phyloP scores from a whole-genome alignment of 2,888 invertebrate species.

The Iphiclides podalirius region DNA sequence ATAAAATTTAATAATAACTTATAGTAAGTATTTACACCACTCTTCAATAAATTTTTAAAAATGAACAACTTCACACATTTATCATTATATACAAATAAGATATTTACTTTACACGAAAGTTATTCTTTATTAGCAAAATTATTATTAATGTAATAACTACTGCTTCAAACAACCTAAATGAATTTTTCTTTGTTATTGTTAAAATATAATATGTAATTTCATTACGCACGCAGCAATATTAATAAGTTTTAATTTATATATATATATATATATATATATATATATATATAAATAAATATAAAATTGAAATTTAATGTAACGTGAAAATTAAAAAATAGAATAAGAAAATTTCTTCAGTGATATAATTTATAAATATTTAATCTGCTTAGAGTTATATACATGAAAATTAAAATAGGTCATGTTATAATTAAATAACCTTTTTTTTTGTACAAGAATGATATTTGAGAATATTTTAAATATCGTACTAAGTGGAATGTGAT shows the following conservation, averaged over 20 bases:
- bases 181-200: neutral
- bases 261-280: conserved; percentile 1
- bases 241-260: conserved; percentile 3
- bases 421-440: neutral
- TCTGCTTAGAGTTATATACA: too few relatives aligned
- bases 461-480: neutral
- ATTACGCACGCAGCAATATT: conserved; percentile 19
- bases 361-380: too few relatives aligned
- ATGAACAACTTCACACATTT: conserved; percentile 60
- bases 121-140: conserved; percentile 11
- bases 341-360: too few relatives aligned
- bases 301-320: neutral
- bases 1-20: conserved; percentile 50
- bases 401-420: too few relatives aligned
- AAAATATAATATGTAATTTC: conserved; percentile 15
- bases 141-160: conserved; percentile 3
- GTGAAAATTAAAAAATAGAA: too few relatives aligned
- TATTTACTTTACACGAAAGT: conserved; percentile 36
- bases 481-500: neutral
- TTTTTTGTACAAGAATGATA: neutral
- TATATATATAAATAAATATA: too few relatives aligned
- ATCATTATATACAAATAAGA: conserved; percentile 57
- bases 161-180: conserved; percentile 4
- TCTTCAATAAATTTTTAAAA: conserved; percentile 50
- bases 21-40: conserved; percentile 72